Evolutionary conservation across 2,113 vertebrate species (phyloP).

Genomic region (Manacus vitellinus): DNA sequence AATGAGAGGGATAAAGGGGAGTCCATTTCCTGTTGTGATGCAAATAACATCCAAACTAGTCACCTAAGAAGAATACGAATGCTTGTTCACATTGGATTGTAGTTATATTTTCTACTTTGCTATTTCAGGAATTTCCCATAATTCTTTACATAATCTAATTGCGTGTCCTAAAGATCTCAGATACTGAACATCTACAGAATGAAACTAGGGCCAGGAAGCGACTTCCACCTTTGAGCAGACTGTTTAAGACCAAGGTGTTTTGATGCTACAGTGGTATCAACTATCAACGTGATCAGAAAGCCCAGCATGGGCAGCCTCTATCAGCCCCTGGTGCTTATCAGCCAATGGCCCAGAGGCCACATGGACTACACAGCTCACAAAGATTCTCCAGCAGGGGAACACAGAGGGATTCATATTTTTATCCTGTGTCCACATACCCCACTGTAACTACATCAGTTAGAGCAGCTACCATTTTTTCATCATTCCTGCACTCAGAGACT

Average conservation of each 20-base stretch:
- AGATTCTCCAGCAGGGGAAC: neutral
- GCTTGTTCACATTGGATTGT: neutral
- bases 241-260: neutral
- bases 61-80: neutral
- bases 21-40: neutral
- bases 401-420: neutral
- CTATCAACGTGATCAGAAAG: neutral
- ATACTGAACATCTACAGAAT: neutral
- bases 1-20: neutral
- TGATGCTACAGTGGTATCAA: neutral
- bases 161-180: neutral
- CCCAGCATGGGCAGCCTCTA: neutral
- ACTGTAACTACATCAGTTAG: neutral
- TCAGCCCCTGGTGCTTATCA: neutral
- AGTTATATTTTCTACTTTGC: neutral
- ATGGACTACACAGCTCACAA: neutral
- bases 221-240: neutral
- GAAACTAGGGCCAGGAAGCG: neutral
- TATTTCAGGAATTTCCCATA: neutral
- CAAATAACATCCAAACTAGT: neutral
- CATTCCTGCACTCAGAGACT: neutral
- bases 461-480: neutral
- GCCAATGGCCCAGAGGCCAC: neutral
- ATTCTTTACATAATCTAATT: neutral
- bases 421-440: accelerated